Evolutionary conservation across 1,140 invertebrate species (phyloP).

Genomic region (Sminthurides bifidus): DNA sequence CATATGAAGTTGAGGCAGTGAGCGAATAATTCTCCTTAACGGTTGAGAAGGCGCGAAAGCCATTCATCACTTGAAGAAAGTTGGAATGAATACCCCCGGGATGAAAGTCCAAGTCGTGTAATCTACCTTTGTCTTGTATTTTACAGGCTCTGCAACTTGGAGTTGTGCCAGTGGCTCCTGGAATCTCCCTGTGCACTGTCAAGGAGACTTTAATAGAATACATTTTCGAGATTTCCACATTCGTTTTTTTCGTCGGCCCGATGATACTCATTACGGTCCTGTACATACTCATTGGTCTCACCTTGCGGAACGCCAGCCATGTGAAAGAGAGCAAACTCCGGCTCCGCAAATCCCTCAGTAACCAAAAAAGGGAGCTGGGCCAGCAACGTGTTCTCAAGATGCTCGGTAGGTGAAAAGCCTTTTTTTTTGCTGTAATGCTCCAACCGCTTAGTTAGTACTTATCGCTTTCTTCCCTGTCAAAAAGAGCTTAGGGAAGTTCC

Average conservation of each 20-base stretch:
- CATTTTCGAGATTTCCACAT: conserved; percentile 63
- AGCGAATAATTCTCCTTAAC: too few relatives aligned
- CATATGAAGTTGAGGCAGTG: too few relatives aligned
- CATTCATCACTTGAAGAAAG: too few relatives aligned
- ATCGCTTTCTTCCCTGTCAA: too few relatives aligned
- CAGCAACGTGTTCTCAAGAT: conserved; percentile 32
- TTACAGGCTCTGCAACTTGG: conserved; percentile 48
- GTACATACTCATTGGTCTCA: conserved; percentile 69
- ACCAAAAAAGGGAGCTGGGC: conserved; percentile 29
- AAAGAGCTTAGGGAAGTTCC: too few relatives aligned
- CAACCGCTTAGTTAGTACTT: too few relatives aligned
- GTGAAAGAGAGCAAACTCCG: conserved; percentile 30
- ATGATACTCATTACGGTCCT: conserved; percentile 74
- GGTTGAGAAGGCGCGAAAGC: too few relatives aligned
- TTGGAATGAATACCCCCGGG: too few relatives aligned
- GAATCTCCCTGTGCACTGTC: conserved; percentile 18
- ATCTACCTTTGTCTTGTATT: too few relatives aligned
- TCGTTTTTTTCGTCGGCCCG: conserved; percentile 71
- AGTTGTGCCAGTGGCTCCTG: conserved; percentile 20
- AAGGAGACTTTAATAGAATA: conserved; percentile 29
- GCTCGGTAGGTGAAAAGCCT: conserved; percentile 25
- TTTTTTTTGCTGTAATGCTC: not conserved
- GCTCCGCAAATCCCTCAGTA: conserved; percentile 29
- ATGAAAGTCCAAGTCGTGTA: too few relatives aligned
- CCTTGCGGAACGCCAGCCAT: conserved; percentile 44